phyloP scores from a whole-genome alignment of 2,113 vertebrate genomes.

The Phyllostomus discolor region DNA sequence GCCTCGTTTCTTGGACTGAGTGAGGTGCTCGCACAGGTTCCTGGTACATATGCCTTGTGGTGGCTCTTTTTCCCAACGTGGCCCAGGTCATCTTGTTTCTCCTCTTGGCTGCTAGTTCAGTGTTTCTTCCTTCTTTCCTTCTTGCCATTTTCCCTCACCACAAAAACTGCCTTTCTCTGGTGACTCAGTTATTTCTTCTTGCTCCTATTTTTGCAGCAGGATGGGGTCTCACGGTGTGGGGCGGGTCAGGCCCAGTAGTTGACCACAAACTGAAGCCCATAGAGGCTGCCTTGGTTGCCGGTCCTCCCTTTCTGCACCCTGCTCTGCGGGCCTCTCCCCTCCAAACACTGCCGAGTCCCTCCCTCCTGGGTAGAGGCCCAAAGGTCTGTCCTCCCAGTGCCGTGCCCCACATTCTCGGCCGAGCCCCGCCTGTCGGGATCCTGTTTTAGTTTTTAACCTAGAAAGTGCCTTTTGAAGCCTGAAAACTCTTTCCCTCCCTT shows the following conservation, averaged over 20 bases:
- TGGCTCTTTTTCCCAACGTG: background rate
- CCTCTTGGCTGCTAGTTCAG: background rate
- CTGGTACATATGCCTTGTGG: background rate
- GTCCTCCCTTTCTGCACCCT: background rate
- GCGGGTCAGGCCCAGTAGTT: background rate
- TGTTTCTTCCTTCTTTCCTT: background rate
- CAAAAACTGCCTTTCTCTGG: background rate
- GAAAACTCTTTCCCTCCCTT: background rate
- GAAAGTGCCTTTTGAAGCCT: background rate
- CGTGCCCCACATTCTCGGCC: background rate
- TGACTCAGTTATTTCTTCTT: background rate
- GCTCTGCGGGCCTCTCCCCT: background rate
- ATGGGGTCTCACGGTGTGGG: background rate
- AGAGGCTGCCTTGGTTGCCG: background rate
- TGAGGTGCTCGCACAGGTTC: background rate
- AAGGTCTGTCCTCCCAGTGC: background rate
- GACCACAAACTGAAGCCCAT: background rate
- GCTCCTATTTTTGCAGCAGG: background rate
- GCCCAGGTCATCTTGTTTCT: background rate
- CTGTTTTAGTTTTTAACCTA: background rate
- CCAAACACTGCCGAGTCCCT: background rate
- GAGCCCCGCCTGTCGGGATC: background rate
- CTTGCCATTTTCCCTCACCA: background rate
- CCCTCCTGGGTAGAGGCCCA: background rate
- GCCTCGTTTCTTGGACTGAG: background rate